Percentiles rank a stretch among this genome's conserved stretches.
Evolutionary conservation across 2,113 vertebrate species (phyloP).

Genomic region (Danionella cerebrum): DNA sequence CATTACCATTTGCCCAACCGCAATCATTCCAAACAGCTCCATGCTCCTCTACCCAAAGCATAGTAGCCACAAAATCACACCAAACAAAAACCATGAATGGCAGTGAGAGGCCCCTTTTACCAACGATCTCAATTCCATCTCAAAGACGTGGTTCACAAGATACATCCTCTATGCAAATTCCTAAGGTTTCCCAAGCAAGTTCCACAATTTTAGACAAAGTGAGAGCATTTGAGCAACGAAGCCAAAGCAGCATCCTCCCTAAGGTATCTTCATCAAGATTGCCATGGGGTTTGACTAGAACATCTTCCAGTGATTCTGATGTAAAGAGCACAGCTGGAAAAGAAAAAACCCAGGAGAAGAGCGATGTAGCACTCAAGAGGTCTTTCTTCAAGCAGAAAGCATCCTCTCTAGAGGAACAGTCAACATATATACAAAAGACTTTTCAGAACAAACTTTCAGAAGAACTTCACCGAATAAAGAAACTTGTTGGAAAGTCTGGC

Average conservation of each 20-base stretch:
- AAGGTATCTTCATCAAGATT: constrained; percentile 54
- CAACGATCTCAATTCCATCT: constrained; percentile 63
- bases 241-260: constrained; percentile 68
- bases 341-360: constrained; percentile 38
- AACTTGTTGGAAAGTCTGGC: constrained; percentile 62
- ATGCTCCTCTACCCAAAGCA: background rate
- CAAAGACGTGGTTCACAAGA: constrained; percentile 62
- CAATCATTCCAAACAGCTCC: constrained; percentile 23
- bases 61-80: constrained; percentile 4
- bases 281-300: constrained; percentile 62
- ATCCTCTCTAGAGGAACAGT: constrained; percentile 81
- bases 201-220: constrained; percentile 84
- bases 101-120: constrained; percentile 65
- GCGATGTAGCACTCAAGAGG: constrained; percentile 64
- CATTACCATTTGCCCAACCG: constrained; percentile 33
- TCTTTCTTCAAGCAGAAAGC: constrained; percentile 81
- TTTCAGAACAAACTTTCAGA: constrained; percentile 83
- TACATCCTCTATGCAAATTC: constrained; percentile 64
- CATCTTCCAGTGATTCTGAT: constrained; percentile 66
- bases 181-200: constrained; percentile 69
- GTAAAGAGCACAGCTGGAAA: constrained; percentile 41
- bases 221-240: constrained; percentile 77
- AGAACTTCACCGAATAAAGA: constrained; percentile 85
- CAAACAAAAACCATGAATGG: constrained; percentile 46
- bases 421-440: constrained; percentile 64